phyloP scores from a whole-genome alignment of 2,113 vertebrate genomes.

The Pygoscelis antarcticus region DNA sequence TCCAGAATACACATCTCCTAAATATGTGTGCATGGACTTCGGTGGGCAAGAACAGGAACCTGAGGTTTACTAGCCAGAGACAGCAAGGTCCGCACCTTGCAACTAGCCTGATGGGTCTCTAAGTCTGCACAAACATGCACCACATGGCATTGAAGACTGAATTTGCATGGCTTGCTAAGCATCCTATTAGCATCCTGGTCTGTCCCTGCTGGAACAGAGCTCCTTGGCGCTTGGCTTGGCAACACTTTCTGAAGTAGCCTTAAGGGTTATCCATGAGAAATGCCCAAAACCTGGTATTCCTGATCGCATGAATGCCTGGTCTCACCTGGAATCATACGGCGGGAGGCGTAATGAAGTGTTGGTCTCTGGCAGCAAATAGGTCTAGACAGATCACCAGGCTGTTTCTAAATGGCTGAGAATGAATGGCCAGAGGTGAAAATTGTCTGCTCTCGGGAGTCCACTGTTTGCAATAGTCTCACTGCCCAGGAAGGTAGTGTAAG shows the following conservation, averaged over 20 bases:
- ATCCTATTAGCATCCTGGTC: not conserved
- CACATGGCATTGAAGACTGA: not conserved
- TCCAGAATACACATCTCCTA: not conserved
- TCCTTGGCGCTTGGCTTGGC: not conserved
- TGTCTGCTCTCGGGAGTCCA: not conserved
- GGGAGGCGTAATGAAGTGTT: not conserved
- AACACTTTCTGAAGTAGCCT: not conserved
- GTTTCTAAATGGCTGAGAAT: slow-evolving; percentile 11
- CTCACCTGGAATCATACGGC: not conserved
- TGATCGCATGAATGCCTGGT: not conserved
- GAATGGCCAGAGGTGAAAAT: slow-evolving; percentile 26
- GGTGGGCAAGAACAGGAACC: not conserved
- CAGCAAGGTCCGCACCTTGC: not conserved
- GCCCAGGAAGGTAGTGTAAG: not conserved
- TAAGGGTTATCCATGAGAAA: not conserved
- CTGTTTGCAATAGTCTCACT: not conserved
- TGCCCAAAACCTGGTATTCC: not conserved
- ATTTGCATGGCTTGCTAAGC: not conserved
- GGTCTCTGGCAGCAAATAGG: not conserved
- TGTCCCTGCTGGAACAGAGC: not conserved
- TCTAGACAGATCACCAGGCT: not conserved
- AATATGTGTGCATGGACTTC: not conserved
- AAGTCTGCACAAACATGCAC: not conserved
- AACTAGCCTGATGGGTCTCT: not conserved
- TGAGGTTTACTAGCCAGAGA: not conserved